Base-by-base conservation (phyloP, 2,113 vertebrate species). In the Petrocephalus zakoni region DNA sequence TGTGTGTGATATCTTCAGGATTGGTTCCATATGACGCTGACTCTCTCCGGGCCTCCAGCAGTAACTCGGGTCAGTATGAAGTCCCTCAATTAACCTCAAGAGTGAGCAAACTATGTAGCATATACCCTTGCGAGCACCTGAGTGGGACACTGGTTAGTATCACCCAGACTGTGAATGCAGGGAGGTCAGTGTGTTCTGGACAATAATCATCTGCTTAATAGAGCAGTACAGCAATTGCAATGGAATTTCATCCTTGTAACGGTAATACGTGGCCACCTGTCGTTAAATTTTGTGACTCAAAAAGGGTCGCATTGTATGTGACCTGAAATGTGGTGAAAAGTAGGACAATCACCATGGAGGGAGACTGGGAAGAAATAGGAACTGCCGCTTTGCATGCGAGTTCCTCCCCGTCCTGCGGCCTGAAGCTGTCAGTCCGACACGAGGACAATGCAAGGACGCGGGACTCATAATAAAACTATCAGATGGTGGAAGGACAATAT, bases 391-490 rank as follows among this genome's bases (percentile, higher is more conserved):
- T 52, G 61, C 29, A 75, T 11, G 29, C 21, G 37, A 37, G 22
- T 21, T 83, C 90, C 85, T 88, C 88, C 68, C 87, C 87, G 90
- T 89, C 89, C 90, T 89, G 91, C 89, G 88, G 92, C 91, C 93
- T 92, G 90, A 64, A 72, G 89, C 91, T 89, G 93, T 95, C 94
- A 94, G 90, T 95, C 95, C 95, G 68, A 87, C 53, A 56, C 87
- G 75, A 94, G 93, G 94, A 94, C 93, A 92, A 90, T 88, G 55
- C 75, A 88, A 87, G 92, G 91, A 93, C 91, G 89, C 91, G 51
- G 88, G 90, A 92, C 92, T 92, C 93, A 92, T 93, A 94, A 93
- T 92, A 89, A 93, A 90, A 90, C 75, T 90, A 93, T 93, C 93
- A 94, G 93, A 94, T 94, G 94, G 93, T 92, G 92, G 90, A 52